Evolutionary conservation across 2,888 invertebrate species (phyloP).

Genomic region (Dyspetes luteomarginatus): DNA sequence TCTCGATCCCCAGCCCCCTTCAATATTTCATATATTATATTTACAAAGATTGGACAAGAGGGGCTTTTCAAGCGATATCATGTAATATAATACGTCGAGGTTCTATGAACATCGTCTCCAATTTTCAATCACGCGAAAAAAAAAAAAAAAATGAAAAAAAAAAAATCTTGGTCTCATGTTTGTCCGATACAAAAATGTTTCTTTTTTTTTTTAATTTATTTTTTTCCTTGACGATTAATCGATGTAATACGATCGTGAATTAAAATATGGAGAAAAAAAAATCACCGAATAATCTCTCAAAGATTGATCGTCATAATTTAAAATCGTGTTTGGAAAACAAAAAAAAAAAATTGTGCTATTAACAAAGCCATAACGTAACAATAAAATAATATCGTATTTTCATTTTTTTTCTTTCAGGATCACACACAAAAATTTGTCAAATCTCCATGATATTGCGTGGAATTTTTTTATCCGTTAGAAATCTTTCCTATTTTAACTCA

Average conservation of each 20-base stretch:
- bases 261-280: not conserved
- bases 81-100: slow-evolving; percentile 2
- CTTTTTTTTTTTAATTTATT: too few relatives aligned
- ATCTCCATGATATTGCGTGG: not conserved
- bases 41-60: slow-evolving; percentile 54
- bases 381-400: slow-evolving; percentile 11
- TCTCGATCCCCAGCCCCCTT: slow-evolving; percentile 22
- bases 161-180: slow-evolving; percentile 13
- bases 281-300: not conserved
- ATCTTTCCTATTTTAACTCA: not conserved
- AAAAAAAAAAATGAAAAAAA: slow-evolving; percentile 8
- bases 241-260: not conserved
- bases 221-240: not conserved
- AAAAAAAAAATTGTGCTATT: not conserved
- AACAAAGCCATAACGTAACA: not conserved
- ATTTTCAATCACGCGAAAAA: slow-evolving; percentile 1
- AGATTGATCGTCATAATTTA: not conserved
- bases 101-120: not conserved
- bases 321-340: slow-evolving; percentile 20
- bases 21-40: slow-evolving; percentile 54
- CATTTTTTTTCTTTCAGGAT: not conserved
- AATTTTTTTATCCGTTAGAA: not conserved
- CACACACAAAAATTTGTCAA: not conserved
- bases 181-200: slow-evolving; percentile 20
- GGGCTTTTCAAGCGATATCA: slow-evolving; percentile 4